A percentile compares a stretch with the other conserved stretches of the same genome.
Conservation (phyloP, 2,888 invertebrate species). For the Mimachlamys varia region DNA sequence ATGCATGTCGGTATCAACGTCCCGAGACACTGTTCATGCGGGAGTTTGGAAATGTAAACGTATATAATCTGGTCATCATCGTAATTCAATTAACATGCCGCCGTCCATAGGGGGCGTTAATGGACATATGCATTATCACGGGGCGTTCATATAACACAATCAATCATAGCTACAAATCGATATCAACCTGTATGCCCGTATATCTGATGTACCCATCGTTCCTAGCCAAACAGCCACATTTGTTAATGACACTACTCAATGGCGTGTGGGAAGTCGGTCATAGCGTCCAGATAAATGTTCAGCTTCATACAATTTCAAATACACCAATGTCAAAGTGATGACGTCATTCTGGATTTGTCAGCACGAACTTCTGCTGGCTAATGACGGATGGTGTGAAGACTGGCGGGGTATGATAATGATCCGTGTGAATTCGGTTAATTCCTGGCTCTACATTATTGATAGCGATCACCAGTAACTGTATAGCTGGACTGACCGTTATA, state of each 20-base stretch:
- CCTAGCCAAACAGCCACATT: too few relatives aligned
- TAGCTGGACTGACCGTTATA: neutral
- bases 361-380: neutral
- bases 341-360: neutral
- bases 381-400: neutral
- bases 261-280: too few relatives aligned
- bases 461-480: neutral
- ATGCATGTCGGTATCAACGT: neutral
- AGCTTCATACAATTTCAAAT: too few relatives aligned
- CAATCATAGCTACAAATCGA: neutral
- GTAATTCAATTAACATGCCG: conserved; percentile 28
- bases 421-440: neutral
- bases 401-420: neutral
- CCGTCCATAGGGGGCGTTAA: neutral
- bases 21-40: neutral
- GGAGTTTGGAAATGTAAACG: neutral
- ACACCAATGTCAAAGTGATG: neutral
- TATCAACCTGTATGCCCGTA: neutral
- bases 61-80: conserved; percentile 16
- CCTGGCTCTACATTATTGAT: neutral
- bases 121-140: neutral
- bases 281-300: too few relatives aligned
- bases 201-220: neutral
- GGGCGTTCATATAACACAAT: conserved; percentile 1
- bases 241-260: too few relatives aligned